These are phyloP conservation scores for Apeltes quadracus DNA, from an alignment of 2,113 vertebrate species.

Conservation along the genomic window DNA sequence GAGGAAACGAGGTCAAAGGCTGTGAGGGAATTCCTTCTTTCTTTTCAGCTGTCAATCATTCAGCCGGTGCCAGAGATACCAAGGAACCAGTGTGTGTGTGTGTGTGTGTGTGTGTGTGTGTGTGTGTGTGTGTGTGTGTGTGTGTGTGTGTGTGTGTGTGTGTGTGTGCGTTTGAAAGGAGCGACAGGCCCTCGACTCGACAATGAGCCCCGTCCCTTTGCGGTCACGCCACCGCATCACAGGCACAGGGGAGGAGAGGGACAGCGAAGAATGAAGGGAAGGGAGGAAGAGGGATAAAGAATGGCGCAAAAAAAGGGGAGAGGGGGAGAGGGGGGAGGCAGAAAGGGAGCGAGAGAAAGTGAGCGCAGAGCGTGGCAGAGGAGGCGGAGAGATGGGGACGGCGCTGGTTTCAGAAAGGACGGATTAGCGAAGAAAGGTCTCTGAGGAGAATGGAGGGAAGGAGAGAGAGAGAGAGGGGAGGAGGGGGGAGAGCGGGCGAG, in stretches of 20 bases:
- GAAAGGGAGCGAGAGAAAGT: constrained; percentile 63
- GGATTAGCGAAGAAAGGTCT: constrained; percentile 68
- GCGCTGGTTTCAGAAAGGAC: constrained; percentile 46
- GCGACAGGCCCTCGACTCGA: constrained; percentile 64
- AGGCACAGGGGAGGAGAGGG: constrained; percentile 33
- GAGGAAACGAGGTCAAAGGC: constrained; percentile 76
- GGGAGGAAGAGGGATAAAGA: constrained; percentile 5
- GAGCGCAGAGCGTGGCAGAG: constrained; percentile 69
- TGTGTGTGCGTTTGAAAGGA: constrained; percentile 60
- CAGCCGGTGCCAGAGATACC: constrained; percentile 73
- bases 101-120: constrained; percentile 29
- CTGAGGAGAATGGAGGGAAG: constrained; percentile 58
- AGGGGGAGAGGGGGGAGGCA: constrained; percentile 11
- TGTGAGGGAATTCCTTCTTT: constrained; percentile 76
- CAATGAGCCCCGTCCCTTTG: constrained; percentile 75
- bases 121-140: constrained; percentile 44
- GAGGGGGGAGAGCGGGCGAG: constrained; percentile 48
- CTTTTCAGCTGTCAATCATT: constrained; percentile 75
- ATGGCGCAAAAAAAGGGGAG: neutral
- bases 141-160: constrained; percentile 33
- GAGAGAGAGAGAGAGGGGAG: constrained; percentile 27
- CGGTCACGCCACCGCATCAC: constrained; percentile 73
- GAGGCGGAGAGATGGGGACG: constrained; percentile 67
- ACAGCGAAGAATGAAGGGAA: constrained; percentile 8
- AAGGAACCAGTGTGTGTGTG: constrained; percentile 59